Conservation (phyloP, 2,797 vertebrate genomes). For the Bovichtus diacanthus region DNA sequence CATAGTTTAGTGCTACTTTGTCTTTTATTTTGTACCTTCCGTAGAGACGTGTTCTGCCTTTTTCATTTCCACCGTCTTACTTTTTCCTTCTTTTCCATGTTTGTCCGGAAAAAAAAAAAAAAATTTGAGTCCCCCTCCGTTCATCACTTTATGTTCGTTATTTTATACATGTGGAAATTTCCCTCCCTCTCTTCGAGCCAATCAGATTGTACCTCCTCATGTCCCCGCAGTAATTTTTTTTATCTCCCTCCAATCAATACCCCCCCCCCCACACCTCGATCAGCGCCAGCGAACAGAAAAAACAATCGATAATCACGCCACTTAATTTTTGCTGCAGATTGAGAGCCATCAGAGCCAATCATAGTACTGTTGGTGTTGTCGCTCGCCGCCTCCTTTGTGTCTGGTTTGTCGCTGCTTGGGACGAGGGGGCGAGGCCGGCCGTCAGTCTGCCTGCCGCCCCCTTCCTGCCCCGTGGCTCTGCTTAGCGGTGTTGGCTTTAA, state of each 20-base stretch:
- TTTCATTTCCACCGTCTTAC: constrained; percentile 52
- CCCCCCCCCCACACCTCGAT: constrained; percentile 37
- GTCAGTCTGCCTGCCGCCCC: constrained; percentile 22
- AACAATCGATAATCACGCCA: constrained; percentile 77
- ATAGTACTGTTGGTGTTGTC: constrained; percentile 98
- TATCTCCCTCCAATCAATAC: constrained; percentile 72
- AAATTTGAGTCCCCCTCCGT: constrained; percentile 49
- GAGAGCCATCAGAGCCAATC: constrained; percentile 78
- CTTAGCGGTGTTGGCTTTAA: constrained; percentile 80
- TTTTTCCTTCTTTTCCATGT: constrained; percentile 58
- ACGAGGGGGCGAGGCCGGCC: constrained; percentile 32
- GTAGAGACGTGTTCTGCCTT: constrained; percentile 58
- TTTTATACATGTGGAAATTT: constrained; percentile 52
- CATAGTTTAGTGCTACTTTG: constrained; percentile 53
- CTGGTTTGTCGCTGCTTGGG: constrained; percentile 80
- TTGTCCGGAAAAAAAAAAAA: constrained; percentile 56
- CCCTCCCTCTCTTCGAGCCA: constrained; percentile 37
- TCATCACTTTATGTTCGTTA: constrained; percentile 48
- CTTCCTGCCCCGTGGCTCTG: constrained; percentile 71
- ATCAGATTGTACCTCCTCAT: constrained; percentile 56
- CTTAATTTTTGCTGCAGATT: constrained; percentile 74
- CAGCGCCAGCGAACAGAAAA: constrained; percentile 63
- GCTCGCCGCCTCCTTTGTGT: constrained; percentile 85
- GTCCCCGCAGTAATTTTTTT: constrained; percentile 46
- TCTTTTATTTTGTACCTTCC: constrained; percentile 38